phyloP scores from a whole-genome alignment of 2,888 invertebrate species.

The Proisotoma minuta region DNA sequence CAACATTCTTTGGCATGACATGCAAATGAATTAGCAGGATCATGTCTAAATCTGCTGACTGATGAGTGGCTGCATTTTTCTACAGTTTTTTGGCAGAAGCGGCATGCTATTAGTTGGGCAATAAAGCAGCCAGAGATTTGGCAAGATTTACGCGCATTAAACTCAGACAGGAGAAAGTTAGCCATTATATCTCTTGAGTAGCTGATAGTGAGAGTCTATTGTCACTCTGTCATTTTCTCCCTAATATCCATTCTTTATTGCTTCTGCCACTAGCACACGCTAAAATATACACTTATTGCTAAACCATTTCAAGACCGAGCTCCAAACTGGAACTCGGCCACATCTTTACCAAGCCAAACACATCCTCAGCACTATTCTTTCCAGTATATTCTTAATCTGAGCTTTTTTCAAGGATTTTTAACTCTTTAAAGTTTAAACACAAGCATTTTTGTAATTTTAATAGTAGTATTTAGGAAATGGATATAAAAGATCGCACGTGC shows the following conservation, averaged over 20 bases:
- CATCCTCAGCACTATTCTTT: too few species aligned
- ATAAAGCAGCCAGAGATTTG: too few species aligned
- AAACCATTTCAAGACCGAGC: neutral
- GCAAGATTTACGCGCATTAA: neutral
- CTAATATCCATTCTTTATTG: neutral
- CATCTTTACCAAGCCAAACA: too few species aligned
- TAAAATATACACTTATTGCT: neutral
- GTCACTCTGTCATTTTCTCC: neutral
- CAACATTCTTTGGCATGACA: neutral
- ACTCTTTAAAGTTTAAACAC: too few species aligned
- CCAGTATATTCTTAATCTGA: too few species aligned
- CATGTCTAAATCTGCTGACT: conserved; percentile 4
- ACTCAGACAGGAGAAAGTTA: neutral
- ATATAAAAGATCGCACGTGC: too few species aligned
- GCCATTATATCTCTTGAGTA: neutral
- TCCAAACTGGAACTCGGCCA: neutral
- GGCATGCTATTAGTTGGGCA: too few species aligned
- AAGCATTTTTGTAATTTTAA: too few species aligned
- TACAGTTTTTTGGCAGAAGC: neutral
- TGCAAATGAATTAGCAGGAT: neutral
- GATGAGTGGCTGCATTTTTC: neutral
- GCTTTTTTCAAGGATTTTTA: too few species aligned
- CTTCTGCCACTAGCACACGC: neutral
- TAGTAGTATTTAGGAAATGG: too few species aligned
- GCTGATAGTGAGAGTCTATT: neutral